Base-by-base conservation (phyloP, 2,797 vertebrate species). In the Eidolon dupreanum region DNA sequence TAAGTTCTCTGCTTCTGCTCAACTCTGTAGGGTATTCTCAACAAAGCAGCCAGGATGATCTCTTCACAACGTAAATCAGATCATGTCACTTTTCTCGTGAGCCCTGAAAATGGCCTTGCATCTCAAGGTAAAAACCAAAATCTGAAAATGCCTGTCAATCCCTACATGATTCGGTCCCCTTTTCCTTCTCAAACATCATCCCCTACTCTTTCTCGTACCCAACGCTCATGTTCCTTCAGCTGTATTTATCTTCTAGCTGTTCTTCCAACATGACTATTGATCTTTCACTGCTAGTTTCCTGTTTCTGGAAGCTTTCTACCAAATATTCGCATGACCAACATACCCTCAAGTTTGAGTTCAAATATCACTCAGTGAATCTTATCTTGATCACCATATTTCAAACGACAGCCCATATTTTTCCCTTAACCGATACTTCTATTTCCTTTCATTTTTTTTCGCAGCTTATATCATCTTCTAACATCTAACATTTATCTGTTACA, bases 111-210 rank as follows among this genome's bases (percentile, higher is more conserved):
- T 49, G 65, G 28, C n/a, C 63, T 61, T 15, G 6, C 13, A 71
- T 68, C 22, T 59, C 79, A 66, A 20, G 24, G 22, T 9, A 22
- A 28, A 77, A 81, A 12, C 4, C 33, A 53, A 71, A 41, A 1
- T 55, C 68, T 77, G 51, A 46, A 33, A 75, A 75, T 33, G 41
- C 6, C 36, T 70, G 0, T 24, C n/a, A 51, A 3, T 53, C 2
- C 2, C 20, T 10, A 26, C 6, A 28, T 8, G n/a, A 36, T 28
- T 10, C 1, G 6, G 4, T 28, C 4, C 26, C 24, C 3, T 28
- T 33, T 53, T 41, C 13, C 0, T 61, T 43, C 19, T 53, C 6
- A 36, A 12, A 5, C 1, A 19, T 17, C 26, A 66, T 49, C 0
- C 1, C 6, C 26, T 71, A 3, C 15, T 38, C 1, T 87, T 26